Evolutionary conservation across 2,113 vertebrate genomes (phyloP), one percentile per base, ranked within the genome.

Genomic region (Paratilapia polleni): DNA sequence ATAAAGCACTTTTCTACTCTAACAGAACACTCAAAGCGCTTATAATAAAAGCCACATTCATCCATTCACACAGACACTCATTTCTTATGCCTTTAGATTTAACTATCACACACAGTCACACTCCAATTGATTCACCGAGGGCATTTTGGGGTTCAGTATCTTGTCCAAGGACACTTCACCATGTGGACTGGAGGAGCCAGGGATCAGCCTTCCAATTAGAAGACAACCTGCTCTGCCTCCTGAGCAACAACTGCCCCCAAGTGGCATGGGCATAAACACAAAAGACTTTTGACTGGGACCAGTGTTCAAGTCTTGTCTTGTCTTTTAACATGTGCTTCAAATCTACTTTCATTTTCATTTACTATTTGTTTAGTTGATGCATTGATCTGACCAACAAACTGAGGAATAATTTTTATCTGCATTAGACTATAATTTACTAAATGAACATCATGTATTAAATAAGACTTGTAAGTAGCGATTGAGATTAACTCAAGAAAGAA

Each of bases 331-430:
- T 68, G 14, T 6, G 14, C 14, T 15, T 49, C 36, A 41, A 4
- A 20, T 15, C 4, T n/a, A 24, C 36, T 66, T 43, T 13, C 41
- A 36, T 36, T 20, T 3, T 66, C 0, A 4, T 14, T 0, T 64
- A 20, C 7, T 24, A 15, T 64, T 0, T 41, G n/a, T 68, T 0
- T 14, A 68, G 63, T 22, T 1, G 31, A 63, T 7, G 61, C 10
- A 38, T 13, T 43, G 38, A 47, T 68, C 64, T 2, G 64, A 9
- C n/a, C 36, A 26, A 62, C 60, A 62, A 19, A 62, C 10, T 63
- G 38, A 66, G 0, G 43, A 66, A 43, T 22, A 0, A 26, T 28
- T 68, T 47, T 68, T n/a, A 8, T 68, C 3, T 19, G 10, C 24
- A 19, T 28, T 47, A 41, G 64, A 4, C 22, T 8, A 7, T 68